Evolutionary conservation across 2,888 invertebrate species (phyloP), one percentile per base, ranked within the genome.

Genomic region (Torymus aiolomorphi): DNA sequence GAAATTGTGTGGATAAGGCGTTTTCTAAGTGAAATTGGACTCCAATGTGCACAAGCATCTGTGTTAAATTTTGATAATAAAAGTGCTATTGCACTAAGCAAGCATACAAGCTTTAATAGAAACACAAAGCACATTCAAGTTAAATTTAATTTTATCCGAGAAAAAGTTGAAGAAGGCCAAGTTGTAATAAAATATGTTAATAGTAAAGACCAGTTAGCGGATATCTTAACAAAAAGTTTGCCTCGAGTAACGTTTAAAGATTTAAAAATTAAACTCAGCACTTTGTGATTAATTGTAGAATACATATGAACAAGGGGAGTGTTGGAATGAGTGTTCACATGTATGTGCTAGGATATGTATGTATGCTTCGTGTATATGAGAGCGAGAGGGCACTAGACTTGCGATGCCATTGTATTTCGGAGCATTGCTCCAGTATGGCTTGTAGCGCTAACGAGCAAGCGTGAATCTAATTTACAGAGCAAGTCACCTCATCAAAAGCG

Each of bases 61-160:
- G 13, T 20, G n/a, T 52, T 66, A 1, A 20, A 20, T 66, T 2
- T 66, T 20, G 66, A 66, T 8, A 66, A 66, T 66, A 16, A 66
- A 11, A 18, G 66, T 18, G 66, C 66, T 12, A 66, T 66, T 12
- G 11, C 1, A 52, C 51, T 66, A 18, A 16, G 51, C 1, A 66
- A 66, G 16, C 52, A 52, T 66, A 49, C 66, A n/a, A 51, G 51
- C 2, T 20, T 52, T 2, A 18, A 2, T 51, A 10, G 66, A 51
- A 66, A 16, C 24, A 66, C 65, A 3, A 65, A 65, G 12, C 65
- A 49, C 12, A 65, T 65, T 49, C 42, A 65, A 18, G 49, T 65
- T 10, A 42, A 49, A 49, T 65, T n/a, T 16, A 31, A 65, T 49
- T 65, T 42, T 49, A n/a, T 65, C 0, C 65, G 65, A 2, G 10